Evolutionary conservation across 2,113 vertebrate species (phyloP).

Genomic region (Mixornis gularis): DNA sequence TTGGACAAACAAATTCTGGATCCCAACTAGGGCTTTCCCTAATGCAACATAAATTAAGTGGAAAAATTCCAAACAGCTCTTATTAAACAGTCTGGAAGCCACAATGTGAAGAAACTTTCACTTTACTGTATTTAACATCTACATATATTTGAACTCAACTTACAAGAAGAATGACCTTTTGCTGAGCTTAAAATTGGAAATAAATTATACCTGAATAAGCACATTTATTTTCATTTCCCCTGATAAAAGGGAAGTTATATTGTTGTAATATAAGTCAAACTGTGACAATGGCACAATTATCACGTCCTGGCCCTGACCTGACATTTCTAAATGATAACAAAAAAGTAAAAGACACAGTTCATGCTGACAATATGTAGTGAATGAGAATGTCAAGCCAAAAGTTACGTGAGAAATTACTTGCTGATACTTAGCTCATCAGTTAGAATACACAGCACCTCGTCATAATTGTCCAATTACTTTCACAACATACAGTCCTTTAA

Average conservation of each 20-base stretch:
- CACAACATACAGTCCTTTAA: not conserved
- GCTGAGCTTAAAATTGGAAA: constrained; percentile 7
- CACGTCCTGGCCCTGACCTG: constrained; percentile 13
- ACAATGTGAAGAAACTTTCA: not conserved
- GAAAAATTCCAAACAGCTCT: not conserved
- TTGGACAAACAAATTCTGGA: not conserved
- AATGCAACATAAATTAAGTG: not conserved
- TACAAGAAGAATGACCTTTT: not conserved
- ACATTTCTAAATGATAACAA: constrained; percentile 28
- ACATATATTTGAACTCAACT: not conserved
- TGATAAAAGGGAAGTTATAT: constrained; percentile 56
- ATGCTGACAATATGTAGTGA: not conserved
- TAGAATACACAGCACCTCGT: not conserved
- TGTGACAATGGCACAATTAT: constrained; percentile 20
- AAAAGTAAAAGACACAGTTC: constrained; percentile 7
- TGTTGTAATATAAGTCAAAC: constrained; percentile 29
- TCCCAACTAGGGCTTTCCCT: not conserved
- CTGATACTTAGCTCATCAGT: not conserved
- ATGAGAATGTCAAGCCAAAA: not conserved
- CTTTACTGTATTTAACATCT: not conserved
- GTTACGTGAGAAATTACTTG: not conserved
- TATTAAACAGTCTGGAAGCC: not conserved
- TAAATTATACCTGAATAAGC: constrained; percentile 43
- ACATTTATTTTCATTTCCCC: constrained; percentile 44
- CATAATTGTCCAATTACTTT: not conserved